Evolutionary conservation across 2,888 invertebrate species (phyloP), one percentile per base, ranked within the genome.

Genomic region (Drosophila merina): DNA sequence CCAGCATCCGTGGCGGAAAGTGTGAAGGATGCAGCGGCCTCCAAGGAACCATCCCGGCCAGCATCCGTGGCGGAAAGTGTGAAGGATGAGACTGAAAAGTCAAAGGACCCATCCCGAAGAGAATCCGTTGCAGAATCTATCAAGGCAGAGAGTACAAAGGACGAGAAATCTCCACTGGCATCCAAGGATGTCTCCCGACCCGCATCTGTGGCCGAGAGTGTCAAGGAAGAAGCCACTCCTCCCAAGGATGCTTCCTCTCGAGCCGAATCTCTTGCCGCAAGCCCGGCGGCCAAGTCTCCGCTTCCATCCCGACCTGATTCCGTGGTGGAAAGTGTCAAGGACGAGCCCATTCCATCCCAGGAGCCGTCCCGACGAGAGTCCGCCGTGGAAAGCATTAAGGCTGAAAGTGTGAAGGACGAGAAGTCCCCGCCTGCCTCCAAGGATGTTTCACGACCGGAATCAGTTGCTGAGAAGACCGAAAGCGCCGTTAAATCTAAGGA

Each of bases 211-310:
- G 72, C 45, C 0, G 74, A 67, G n/a, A 64, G 72, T 30, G 7
- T 62, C 0, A 72, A 75, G 5, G 68, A 62, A 0, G 72, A 64
- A 10, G 5, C 50, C 42, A 26, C 4, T 26, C 26, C 10, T 4
- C 36, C 36, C 42, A 75, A 77, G 30, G 73, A 79, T n/a, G 26
- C 57, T 5, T 89, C 91, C 6, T n/a, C 36, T 0, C 89, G 90
- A 28, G 89, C 89, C 0, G 66, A 73, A 3, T 88, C 91, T 1
- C 69, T 62, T 0, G 66, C 47, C 0, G 73, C 10, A 0, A 76
- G 71, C 14, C 30, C 30, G 4, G 63, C 28, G 2, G 73, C 75
- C 6, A 71, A 57, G 7, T 49, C 40, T 12, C 20, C 14, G 44
- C 7, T 14, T 8, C 40, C 40, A 1, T 82, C 83, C 0, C 57